These are phyloP conservation scores for Melipona bicolor DNA, from an alignment of 2,888 invertebrate species.

Conservation along the genomic window DNA sequence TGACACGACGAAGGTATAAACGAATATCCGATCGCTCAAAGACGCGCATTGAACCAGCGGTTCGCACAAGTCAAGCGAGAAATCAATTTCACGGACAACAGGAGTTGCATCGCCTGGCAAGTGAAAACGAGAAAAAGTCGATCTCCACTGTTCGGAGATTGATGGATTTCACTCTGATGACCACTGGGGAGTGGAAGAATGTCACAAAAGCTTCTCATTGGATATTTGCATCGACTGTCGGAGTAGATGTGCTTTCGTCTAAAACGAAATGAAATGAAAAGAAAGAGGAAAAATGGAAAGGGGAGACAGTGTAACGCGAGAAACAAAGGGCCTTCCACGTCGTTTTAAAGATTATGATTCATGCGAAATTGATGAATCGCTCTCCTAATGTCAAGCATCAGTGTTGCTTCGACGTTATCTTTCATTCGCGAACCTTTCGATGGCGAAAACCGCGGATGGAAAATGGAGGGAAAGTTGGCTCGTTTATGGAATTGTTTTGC, in stretches of 20 bases:
- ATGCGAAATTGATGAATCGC: conserved; percentile 44
- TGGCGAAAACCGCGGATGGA: neutral
- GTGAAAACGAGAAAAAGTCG: conserved; percentile 47
- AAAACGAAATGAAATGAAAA: neutral
- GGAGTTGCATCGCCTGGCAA: conserved; percentile 15
- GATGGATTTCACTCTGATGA: conserved; percentile 52
- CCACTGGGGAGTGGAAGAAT: conserved; percentile 16
- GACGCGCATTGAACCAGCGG: neutral
- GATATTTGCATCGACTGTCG: conserved; percentile 45
- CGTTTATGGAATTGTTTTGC: conserved; percentile 10
- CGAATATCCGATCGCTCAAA: neutral
- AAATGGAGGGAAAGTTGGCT: neutral
- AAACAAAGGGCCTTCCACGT: conserved; percentile 19
- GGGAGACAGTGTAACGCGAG: no score
- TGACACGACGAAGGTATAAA: neutral
- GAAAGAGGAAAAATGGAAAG: neutral
- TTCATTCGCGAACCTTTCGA: neutral
- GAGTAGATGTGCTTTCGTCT: conserved; percentile 4
- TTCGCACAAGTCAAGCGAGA: conserved; percentile 16
- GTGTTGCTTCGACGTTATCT: neutral
- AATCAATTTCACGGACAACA: conserved; percentile 55
- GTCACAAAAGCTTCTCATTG: conserved; percentile 54
- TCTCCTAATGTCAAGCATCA: neutral
- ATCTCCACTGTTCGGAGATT: conserved; percentile 45
- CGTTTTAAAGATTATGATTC: conserved; percentile 28